A percentile compares a stretch with the other conserved stretches of the same genome.
Conservation (phyloP, 2,888 invertebrate genomes). For the Didymodactylos carnosus region DNA sequence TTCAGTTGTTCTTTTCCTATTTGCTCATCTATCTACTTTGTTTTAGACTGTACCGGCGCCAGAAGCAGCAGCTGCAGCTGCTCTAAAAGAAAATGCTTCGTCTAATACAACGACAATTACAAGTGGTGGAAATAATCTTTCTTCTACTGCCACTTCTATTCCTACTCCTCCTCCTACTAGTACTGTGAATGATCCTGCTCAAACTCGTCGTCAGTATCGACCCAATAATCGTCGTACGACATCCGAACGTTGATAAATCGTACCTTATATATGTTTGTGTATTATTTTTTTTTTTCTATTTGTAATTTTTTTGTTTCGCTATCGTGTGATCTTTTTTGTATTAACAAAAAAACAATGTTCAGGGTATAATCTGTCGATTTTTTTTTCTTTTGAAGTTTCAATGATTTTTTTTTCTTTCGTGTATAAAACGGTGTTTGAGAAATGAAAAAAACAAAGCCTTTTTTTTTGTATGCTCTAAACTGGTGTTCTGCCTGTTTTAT, state of each 20-base stretch:
- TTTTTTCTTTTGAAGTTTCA: no score
- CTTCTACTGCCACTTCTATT: no score
- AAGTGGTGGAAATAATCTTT: not conserved
- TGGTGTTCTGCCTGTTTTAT: not conserved
- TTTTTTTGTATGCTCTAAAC: not conserved
- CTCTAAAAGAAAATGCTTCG: not conserved
- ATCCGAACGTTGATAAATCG: not conserved
- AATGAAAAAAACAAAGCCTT: no score
- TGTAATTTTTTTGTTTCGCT: no score
- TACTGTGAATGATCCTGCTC: not conserved
- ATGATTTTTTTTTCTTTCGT: no score
- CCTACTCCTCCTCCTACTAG: not conserved
- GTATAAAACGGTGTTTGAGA: no score
- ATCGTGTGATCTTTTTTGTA: no score
- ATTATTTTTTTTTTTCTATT: not conserved
- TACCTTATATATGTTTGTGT: not conserved
- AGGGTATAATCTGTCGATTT: no score
- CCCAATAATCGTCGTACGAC: not conserved
- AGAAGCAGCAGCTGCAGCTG: not conserved
- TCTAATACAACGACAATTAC: not conserved
- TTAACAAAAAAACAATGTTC: no score
- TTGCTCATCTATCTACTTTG: not conserved
- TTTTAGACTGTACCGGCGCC: not conserved
- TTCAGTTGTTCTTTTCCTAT: not conserved
- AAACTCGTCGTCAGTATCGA: not conserved